phyloP scores from a whole-genome alignment of 2,888 invertebrate genomes.

The Trypoxylon attenuatum region DNA sequence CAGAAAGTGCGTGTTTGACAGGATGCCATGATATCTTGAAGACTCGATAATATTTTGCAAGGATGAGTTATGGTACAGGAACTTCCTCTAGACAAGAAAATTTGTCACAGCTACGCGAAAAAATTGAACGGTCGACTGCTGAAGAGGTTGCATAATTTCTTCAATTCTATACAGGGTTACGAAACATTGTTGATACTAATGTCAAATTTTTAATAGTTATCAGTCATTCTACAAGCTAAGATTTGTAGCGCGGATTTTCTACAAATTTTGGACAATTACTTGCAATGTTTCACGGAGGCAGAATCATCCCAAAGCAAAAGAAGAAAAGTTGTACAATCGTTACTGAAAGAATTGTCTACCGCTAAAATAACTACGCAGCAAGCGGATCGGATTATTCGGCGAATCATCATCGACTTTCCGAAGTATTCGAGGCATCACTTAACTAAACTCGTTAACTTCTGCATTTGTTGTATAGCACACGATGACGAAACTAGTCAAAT shows the following conservation, averaged over 20 bases:
- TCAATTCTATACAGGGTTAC: too few relatives aligned
- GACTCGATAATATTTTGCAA: too few relatives aligned
- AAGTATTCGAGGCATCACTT: constrained; percentile 77
- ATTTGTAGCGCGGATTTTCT: constrained; percentile 61
- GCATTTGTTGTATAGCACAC: constrained; percentile 77
- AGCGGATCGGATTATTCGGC: constrained; percentile 75
- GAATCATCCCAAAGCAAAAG: constrained; percentile 62
- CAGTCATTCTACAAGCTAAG: too few relatives aligned
- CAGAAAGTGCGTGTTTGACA: too few relatives aligned
- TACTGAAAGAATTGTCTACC: constrained; percentile 72
- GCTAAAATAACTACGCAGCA: constrained; percentile 72
- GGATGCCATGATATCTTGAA: too few relatives aligned
- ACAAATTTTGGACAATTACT: constrained; percentile 63
- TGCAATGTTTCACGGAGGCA: constrained; percentile 61
- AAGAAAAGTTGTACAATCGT: constrained; percentile 62
- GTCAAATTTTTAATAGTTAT: too few relatives aligned
- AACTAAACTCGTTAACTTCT: constrained; percentile 77
- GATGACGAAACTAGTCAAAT: constrained; percentile 74
- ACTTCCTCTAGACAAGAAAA: too few relatives aligned
- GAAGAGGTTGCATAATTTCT: too few relatives aligned
- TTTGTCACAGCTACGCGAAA: too few relatives aligned
- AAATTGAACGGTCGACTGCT: too few relatives aligned
- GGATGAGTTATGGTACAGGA: too few relatives aligned
- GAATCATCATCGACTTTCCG: constrained; percentile 76
- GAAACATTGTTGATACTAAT: too few relatives aligned